Percentiles rank a stretch among this genome's conserved stretches.
Evolutionary conservation across 1,140 invertebrate species (phyloP).

Genomic region (Portunus trituberculatus): DNA sequence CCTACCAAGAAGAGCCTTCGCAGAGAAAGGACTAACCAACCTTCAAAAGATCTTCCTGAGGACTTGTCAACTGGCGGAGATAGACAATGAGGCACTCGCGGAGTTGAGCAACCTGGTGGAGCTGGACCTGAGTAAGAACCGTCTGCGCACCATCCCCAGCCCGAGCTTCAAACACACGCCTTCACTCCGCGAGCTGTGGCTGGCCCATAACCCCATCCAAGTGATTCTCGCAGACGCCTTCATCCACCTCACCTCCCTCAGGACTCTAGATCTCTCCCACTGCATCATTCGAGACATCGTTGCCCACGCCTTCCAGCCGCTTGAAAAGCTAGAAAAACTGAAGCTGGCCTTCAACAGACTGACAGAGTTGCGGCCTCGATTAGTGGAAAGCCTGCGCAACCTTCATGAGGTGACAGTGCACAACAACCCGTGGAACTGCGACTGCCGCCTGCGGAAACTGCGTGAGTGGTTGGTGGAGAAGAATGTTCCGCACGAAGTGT

Average conservation of each 20-base stretch:
- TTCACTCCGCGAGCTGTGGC: slow-evolving; percentile 89
- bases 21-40: slow-evolving; percentile 89
- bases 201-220: slow-evolving; percentile 90
- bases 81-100: slow-evolving; percentile 89
- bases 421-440: slow-evolving; percentile 93
- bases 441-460: slow-evolving; percentile 89
- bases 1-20: slow-evolving; percentile 88
- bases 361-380: slow-evolving; percentile 83
- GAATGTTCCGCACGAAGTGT: slow-evolving; percentile 85
- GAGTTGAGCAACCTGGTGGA: slow-evolving; percentile 93
- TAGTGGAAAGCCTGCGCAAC: slow-evolving; percentile 79
- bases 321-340: slow-evolving; percentile 91
- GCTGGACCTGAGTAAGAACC: slow-evolving; percentile 91
- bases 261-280: slow-evolving; percentile 89
- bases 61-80: slow-evolving; percentile 87
- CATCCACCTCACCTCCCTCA: slow-evolving; percentile 87
- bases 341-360: slow-evolving; percentile 91
- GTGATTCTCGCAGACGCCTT: slow-evolving; percentile 88
- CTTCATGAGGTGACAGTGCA: slow-evolving; percentile 90
- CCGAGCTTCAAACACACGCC: slow-evolving; percentile 88
- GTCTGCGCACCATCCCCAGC: slow-evolving; percentile 88
- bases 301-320: slow-evolving; percentile 89
- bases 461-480: slow-evolving; percentile 89
- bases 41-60: slow-evolving; percentile 92
- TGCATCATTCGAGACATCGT: slow-evolving; percentile 89